These are phyloP conservation scores for Neotoma lepida DNA, from an alignment of 2,113 vertebrate species.

Conservation along the genomic window DNA sequence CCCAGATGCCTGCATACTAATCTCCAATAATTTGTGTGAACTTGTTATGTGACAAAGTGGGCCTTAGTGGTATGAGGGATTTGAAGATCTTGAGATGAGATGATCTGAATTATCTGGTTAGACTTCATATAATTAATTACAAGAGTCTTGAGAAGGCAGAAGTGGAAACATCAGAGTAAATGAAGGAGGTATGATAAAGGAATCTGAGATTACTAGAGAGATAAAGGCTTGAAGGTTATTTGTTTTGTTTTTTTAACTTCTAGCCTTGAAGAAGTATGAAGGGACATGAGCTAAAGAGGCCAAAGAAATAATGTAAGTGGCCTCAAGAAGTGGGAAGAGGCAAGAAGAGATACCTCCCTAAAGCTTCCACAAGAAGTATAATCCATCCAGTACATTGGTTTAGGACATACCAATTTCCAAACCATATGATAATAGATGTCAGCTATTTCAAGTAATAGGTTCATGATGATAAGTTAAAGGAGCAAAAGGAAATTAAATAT, in stretches of 20 bases:
- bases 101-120: not conserved
- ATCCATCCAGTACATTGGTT: not conserved
- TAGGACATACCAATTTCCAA: conserved; percentile 12
- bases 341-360: not conserved
- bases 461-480: not conserved
- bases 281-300: not conserved
- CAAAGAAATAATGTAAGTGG: not conserved
- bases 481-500: not conserved
- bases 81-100: not conserved
- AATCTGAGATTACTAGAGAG: not conserved
- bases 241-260: not conserved
- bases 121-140: not conserved
- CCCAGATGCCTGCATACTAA: not conserved
- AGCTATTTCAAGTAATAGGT: conserved; percentile 24
- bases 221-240: not conserved
- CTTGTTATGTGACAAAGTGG: not conserved
- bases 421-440: not conserved
- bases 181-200: not conserved
- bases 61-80: not conserved
- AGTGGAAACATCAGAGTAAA: not conserved
- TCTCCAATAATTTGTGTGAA: not conserved
- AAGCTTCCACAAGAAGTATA: not conserved
- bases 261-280: not conserved
- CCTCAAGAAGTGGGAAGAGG: not conserved
- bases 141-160: not conserved